These are phyloP conservation scores for Leptura quadrifasciata DNA, from an alignment of 2,888 invertebrate species.

Conservation along the genomic window DNA sequence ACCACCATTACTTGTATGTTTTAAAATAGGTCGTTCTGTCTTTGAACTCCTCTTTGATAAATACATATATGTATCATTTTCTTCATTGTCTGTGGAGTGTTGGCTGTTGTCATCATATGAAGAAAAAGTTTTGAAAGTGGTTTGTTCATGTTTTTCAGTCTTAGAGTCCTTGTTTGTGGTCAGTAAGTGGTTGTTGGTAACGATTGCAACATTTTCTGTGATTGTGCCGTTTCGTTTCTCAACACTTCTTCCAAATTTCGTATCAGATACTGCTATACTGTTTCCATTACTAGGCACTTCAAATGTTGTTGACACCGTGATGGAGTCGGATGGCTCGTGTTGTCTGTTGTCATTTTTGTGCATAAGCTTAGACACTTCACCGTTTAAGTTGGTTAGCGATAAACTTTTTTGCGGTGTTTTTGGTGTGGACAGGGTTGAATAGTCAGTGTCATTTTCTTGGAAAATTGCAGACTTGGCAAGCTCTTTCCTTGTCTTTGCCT, in stretches of 20 bases:
- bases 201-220: constrained; percentile 28
- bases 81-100: neutral
- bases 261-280: neutral
- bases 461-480: constrained; percentile 21
- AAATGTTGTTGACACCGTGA: constrained; percentile 10
- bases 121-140: constrained; percentile 11
- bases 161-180: neutral
- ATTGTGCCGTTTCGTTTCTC: constrained; percentile 13
- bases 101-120: neutral
- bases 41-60: neutral
- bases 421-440: neutral
- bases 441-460: constrained; percentile 11
- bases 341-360: constrained; percentile 21
- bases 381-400: constrained; percentile 19
- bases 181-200: constrained; percentile 16
- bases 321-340: neutral
- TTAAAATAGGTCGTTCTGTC: neutral
- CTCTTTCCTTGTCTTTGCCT: constrained; percentile 23
- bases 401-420: constrained; percentile 28
- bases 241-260: neutral
- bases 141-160: constrained; percentile 29
- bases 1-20: neutral
- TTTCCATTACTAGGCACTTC: neutral
- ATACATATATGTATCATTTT: neutral
- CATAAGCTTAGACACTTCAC: neutral